Base-by-base conservation (phyloP, 2,113 vertebrate genomes). In the Eira barbara region DNA sequence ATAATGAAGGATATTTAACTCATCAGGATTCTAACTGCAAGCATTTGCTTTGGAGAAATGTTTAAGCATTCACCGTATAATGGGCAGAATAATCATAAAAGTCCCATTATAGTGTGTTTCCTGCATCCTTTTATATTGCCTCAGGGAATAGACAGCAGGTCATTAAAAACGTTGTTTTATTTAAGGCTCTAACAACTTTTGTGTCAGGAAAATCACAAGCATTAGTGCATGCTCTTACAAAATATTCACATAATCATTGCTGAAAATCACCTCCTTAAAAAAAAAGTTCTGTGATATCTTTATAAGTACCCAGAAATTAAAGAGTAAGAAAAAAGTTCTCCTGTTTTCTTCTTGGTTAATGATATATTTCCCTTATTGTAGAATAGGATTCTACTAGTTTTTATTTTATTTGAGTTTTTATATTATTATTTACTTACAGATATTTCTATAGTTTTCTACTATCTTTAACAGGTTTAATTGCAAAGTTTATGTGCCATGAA, bases 11-110 rank as follows among this genome's bases (percentile, higher is more conserved):
- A 73, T 92, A 59, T 76, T 95, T 96, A 94, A 97, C 92, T 95
- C 80, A 91, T 97, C 93, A 96, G 45, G 63, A 96, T 97, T 97
- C 89, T 95, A 95, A 96, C 67, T 93, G 69, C 57, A 97, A 92
- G 36, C 63, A 90, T 74, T 97, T 95, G 65, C 87, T 97, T 95
- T 95, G 74, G 74, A 97, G 63, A 96, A 96, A 85, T 94, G n/a
- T 73, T 89, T 96, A 94, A 96, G 31, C 39, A 79, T 86, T 92
- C 85, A 93, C 31, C 78, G 36, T 73, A 81, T 87, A 94, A 96
- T 96, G 74, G 61, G 49, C 10, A 91, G 83, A 94, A 95, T 71
- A 95, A 94, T 94, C 83, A 94, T 96, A 92, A 92, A 97, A 95
- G 14, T 3, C 20, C 82, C 42, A 94, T 92, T 96, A 88, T 6